Conservation (phyloP, 2,113 vertebrate genomes). For the Apteryx owenii region DNA sequence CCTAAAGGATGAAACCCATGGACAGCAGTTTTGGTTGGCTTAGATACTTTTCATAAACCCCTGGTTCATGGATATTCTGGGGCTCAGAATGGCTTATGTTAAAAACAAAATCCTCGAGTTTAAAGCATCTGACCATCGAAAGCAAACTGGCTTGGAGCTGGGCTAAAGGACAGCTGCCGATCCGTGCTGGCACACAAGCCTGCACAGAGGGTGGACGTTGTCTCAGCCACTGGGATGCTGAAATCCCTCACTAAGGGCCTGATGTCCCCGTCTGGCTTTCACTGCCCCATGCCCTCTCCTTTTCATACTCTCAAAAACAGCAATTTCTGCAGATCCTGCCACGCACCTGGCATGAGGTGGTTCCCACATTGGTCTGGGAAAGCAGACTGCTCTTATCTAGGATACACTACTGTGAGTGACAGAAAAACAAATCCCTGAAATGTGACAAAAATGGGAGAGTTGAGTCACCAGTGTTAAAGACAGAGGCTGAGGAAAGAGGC, state of each 20-base stretch:
- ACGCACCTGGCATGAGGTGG: accelerated
- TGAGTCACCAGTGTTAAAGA: neutral
- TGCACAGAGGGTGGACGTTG: neutral
- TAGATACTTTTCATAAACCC: neutral
- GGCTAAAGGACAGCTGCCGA: neutral
- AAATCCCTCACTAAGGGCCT: neutral
- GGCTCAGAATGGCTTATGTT: neutral
- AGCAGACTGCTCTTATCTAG: neutral
- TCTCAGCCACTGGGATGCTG: neutral
- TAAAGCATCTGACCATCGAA: neutral
- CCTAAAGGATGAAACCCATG: neutral
- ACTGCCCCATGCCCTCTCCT: neutral
- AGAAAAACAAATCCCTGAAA: neutral
- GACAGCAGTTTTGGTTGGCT: neutral
- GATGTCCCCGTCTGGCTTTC: accelerated
- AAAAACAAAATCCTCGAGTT: neutral
- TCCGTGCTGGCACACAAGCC: neutral
- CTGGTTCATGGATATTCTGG: neutral
- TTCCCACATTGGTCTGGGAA: neutral
- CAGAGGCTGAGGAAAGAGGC: neutral
- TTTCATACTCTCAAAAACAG: neutral
- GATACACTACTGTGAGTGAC: neutral
- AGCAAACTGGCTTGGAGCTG: neutral
- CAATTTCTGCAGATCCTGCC: too few relatives aligned
- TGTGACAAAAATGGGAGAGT: neutral